Percentiles rank a stretch among this genome's conserved stretches.
Conservation (phyloP, 2,888 invertebrate genomes). For the Conistra vaccinii region DNA sequence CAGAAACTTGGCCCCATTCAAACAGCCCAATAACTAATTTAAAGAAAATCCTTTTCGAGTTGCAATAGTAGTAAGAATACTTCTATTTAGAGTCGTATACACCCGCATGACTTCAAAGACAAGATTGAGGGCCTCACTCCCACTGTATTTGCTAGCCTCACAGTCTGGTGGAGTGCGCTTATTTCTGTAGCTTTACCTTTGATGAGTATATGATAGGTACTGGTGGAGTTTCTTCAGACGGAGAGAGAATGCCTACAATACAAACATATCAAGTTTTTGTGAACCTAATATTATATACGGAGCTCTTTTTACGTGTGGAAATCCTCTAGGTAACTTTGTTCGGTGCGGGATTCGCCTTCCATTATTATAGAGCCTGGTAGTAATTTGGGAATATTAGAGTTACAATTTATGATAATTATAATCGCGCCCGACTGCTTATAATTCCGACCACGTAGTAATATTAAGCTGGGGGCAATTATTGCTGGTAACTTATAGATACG, state of each 20-base stretch:
- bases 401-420: slow-evolving; percentile 41
- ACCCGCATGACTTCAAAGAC: slow-evolving; percentile 52
- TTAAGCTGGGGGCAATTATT: slow-evolving; percentile 35
- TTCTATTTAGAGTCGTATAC: slow-evolving; percentile 37
- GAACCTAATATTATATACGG: background rate
- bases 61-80: slow-evolving; percentile 32
- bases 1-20: too few species aligned
- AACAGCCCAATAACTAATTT: background rate
- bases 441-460: slow-evolving; percentile 36
- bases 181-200: slow-evolving; percentile 51
- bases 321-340: background rate
- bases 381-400: slow-evolving; percentile 22
- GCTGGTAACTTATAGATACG: slow-evolving; percentile 30
- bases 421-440: slow-evolving; percentile 21
- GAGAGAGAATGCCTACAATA: background rate
- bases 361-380: background rate
- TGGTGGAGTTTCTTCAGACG: slow-evolving; percentile 10
- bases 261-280: background rate
- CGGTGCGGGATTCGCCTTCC: background rate
- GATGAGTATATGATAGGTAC: slow-evolving; percentile 9
- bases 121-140: slow-evolving; percentile 49
- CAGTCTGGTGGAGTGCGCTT: slow-evolving; percentile 39
- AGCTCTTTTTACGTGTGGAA: slow-evolving; percentile 2
- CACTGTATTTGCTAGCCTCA: slow-evolving; percentile 37
- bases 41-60: slow-evolving; percentile 23